Evolutionary conservation across 2,797 vertebrate genomes (phyloP), one percentile per base, ranked within the genome.

Genomic region (Channallabes apus): DNA sequence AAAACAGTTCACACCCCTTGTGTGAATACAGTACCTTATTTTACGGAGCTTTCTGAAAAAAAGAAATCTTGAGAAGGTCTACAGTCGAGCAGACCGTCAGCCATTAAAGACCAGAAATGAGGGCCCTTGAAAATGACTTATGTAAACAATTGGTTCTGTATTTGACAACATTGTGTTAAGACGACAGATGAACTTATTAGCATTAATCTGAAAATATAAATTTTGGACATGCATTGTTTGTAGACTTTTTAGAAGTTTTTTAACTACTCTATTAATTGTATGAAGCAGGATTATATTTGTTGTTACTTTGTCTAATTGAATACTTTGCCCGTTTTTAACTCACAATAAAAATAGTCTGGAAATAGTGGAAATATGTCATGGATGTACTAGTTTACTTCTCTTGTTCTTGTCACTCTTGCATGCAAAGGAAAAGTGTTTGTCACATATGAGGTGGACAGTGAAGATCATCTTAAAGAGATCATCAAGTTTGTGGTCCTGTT

Each of bases 401-500:
- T 41, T 17, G 1, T 29, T 61, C 7, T n/a, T 14, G 51, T 46
- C 6, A 65, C 41, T 54, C 27, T 78, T 18, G 56, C 29, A 2
- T 67, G 1, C 2, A 17, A 91, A 96, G 96, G 95, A 87, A 94
- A 89, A 84, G 94, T 96, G 9, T 96, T 96, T 41, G 95, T 96
- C 85, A 96, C 95, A 0, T 96, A 96, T 0, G 95, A 95, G 84
- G 93, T 94, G 0, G 96, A 96, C 92, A 93, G 90, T 15, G 95
- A 96, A 83, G 93, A 91, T 27, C 96, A 96, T 7, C 91, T 96
- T 84, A 95, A 94, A 1, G 94, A 95, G 90, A 91, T 96, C 91
- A 95, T 96, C 90, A 95, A 94, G 88, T 96, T 96, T 68, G 95
- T 95, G 7, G 93, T 94, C 59, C 88, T 96, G 91, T 91, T 96